A percentile compares a stretch with the other conserved stretches of the same genome.
Evolutionary conservation across 2,797 vertebrate genomes (phyloP).

Genomic region (Spheniscus humboldti): DNA sequence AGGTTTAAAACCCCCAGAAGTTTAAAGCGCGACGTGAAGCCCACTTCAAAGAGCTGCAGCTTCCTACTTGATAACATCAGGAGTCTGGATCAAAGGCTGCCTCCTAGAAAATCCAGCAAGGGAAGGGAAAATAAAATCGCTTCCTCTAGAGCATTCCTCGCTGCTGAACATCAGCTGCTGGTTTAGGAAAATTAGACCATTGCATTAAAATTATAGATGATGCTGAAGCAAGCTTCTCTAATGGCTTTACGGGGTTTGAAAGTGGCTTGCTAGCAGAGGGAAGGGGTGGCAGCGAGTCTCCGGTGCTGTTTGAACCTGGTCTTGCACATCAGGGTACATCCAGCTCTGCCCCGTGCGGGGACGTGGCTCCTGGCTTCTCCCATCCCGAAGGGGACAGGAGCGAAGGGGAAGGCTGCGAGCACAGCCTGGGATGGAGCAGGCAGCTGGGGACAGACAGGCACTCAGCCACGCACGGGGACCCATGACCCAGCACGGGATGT

Average conservation of each 20-base stretch:
- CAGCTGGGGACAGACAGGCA: not conserved
- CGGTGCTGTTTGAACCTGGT: not conserved
- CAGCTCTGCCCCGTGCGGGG: not conserved
- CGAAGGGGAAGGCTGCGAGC: not conserved
- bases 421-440: not conserved
- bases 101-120: not conserved
- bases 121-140: not conserved
- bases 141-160: not conserved
- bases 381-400: not conserved
- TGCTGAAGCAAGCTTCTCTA: not conserved
- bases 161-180: not conserved
- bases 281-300: not conserved
- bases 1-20: not conserved
- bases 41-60: slow-evolving; percentile 4
- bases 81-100: slow-evolving; percentile 31
- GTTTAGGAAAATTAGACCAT: not conserved
- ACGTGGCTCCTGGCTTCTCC: not conserved
- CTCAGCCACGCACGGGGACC: not conserved
- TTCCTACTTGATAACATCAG: slow-evolving; percentile 5
- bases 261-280: not conserved
- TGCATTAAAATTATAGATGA: rapidly evolving
- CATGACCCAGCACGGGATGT: not conserved
- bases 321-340: not conserved
- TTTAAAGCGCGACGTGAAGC: not conserved
- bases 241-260: not conserved